phyloP scores from a whole-genome alignment of 2,113 vertebrate genomes.

The Neomonachus schauinslandi region DNA sequence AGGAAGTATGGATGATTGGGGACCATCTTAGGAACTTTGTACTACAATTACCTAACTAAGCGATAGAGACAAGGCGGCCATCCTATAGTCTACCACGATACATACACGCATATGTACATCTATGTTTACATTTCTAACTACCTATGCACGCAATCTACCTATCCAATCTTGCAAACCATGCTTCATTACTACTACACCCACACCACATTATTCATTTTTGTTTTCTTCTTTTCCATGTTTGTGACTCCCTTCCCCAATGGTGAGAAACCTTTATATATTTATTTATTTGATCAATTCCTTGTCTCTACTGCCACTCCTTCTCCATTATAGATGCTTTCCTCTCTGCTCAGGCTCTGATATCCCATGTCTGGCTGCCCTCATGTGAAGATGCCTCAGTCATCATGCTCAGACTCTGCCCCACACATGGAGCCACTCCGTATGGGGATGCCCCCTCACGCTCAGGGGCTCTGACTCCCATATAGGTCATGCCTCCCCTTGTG shows the following conservation, averaged over 20 bases:
- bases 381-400: neutral
- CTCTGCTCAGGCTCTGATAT: neutral
- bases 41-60: neutral
- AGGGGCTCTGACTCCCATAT: accelerated
- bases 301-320: neutral
- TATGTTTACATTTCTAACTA: neutral
- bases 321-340: neutral
- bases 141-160: neutral
- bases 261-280: neutral
- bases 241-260: neutral
- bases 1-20: neutral
- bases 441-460: too few relatives aligned
- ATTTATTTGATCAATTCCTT: neutral
- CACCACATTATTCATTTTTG: neutral
- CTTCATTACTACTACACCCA: neutral
- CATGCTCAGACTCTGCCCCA: neutral
- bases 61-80: neutral
- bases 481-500: neutral
- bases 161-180: neutral
- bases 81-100: neutral
- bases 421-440: accelerated
- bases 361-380: accelerated
- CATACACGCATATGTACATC: neutral
- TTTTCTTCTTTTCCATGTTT: neutral
- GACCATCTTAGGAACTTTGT: neutral